Evolutionary conservation across 2,888 invertebrate genomes (phyloP), one percentile per base, ranked within the genome.

Genomic region (Catocala sponsa): DNA sequence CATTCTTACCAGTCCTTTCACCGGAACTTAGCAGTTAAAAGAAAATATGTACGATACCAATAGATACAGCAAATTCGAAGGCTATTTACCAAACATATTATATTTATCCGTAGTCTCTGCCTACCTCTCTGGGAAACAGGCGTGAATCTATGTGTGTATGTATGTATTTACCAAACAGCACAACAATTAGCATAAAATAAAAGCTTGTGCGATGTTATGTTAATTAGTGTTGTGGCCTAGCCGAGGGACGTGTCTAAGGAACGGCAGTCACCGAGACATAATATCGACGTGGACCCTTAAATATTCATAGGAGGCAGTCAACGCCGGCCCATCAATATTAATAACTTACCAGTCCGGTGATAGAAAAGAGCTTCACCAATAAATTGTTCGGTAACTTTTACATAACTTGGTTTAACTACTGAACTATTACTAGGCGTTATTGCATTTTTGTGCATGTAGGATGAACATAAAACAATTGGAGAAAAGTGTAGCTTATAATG

Each of bases 301-400:
- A 88, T 89, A 91, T 90, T 90, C 89, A 90, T 86, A 83, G 73
- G 76, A 80, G 78, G 78, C 80, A 80, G 83, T 81, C 81, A 82
- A 76, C 85, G 80, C 76, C 71, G 73, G 71, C 72, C 78, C 81
- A 89, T 91, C 84, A 90, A 91, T 91, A 91, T 91, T 89, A 86
- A 90, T 89, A 86, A 85, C 78, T 74, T 82, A 78, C 79, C 72
- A 71, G 78, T 71, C 69, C 70, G 78, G 78, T 85, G 81, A 87
- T 88, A 87, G 85, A 85, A 88, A 84, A 85, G 78, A 76, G 79
- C 81, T 80, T 77, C 80, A 76, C 74, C 68, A 74, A 76, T 81
- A 78, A 81, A 82, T 82, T 79, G 76, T 80, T 78, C 63, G 59
- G 61, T 58, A 74, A 80, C 79, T 80, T 70, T 80, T 78, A 76